Percentiles rank a stretch among this genome's conserved stretches.
Evolutionary conservation across 2,888 invertebrate species (phyloP).

Genomic region (Drosophila fulvimacula): DNA sequence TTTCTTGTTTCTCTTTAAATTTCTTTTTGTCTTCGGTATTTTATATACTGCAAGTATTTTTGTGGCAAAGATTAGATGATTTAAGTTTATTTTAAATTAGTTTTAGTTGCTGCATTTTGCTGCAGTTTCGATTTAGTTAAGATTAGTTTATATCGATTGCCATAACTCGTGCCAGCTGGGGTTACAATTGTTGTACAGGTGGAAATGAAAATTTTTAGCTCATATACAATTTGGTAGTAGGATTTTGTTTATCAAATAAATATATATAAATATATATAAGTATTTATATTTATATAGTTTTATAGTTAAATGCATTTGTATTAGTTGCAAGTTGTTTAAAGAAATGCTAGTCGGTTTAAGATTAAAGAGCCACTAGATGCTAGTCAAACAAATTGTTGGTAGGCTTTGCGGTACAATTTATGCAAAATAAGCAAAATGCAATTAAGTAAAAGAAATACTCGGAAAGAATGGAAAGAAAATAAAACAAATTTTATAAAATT

Average conservation of each 20-base stretch:
- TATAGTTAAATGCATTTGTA: constrained; percentile 41
- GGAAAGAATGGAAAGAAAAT: constrained; percentile 23
- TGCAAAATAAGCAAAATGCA: constrained; percentile 77
- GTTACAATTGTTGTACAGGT: constrained; percentile 78
- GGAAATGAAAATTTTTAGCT: constrained; percentile 65
- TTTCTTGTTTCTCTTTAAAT: constrained; percentile 8
- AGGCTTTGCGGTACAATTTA: constrained; percentile 69
- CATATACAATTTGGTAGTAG: constrained; percentile 57
- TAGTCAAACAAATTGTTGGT: constrained; percentile 68
- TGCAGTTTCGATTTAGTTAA: constrained; percentile 44
- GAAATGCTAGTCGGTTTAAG: constrained; percentile 69
- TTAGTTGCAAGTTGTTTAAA: constrained; percentile 60
- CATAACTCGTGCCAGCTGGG: constrained; percentile 86
- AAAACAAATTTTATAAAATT: background rate
- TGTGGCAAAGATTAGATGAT: constrained; percentile 22
- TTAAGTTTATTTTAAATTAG: constrained; percentile 10
- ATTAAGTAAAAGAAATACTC: constrained; percentile 42
- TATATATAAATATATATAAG: constrained; percentile 30
- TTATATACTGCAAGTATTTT: constrained; percentile 17
- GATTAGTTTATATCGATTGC: constrained; percentile 68
- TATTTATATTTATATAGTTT: constrained; percentile 30
- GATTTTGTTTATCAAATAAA: constrained; percentile 38
- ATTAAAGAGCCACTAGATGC: constrained; percentile 74
- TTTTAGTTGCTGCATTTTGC: constrained; percentile 41
- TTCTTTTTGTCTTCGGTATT: constrained; percentile 14